Base-by-base conservation (phyloP, 2,797 vertebrate genomes). In the Limnodromus scolopaceus region DNA sequence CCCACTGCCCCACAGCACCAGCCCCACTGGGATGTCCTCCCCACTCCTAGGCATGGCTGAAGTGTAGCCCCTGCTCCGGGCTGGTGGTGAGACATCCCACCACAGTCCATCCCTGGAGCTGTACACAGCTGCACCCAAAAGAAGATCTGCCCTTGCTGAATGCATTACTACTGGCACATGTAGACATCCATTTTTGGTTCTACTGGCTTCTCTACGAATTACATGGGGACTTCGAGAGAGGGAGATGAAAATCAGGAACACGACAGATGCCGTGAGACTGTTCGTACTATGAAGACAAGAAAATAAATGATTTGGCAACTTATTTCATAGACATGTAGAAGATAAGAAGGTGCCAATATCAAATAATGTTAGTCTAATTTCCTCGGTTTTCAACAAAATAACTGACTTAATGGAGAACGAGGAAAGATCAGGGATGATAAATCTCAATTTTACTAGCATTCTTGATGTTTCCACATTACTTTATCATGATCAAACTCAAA, bases 191-290 rank as follows among this genome's bases (percentile, higher is more conserved):
- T 70, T 89, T 95, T 92, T 55, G 90, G 70, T 64, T 82, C 77
- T 84, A 58, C 16, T 88, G 84, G 39, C 24, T 77, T 87, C 76
- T 74, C 49, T 69, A 48, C 27, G 65, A 79, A 94, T 78, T 86
- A 81, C 66, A 79, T 49, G 65, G 45, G 45, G 48, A 46, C 18
- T 95, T 89, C 45, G 48, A 76, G 8, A 86, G 58, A n/a, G 71
- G 18, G 28, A 79, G 51, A 82, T 55, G 60, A 90, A 93, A 96
- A 89, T 55, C 74, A 76, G 74, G 88, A 93, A 92, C 74, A 77
- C 0, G 4, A 92, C 84, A 93, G 91, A 94, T 93, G 88, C 60
- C 41, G 17, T 38, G 43, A 92, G 46, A 82, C 71, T 60, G 66
- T 93, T 88, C 0, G 13, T 87, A 84, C 86, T 74, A 76, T 8